These are phyloP conservation scores for Tenthredo scrophulariae DNA, from an alignment of 2,888 invertebrate species.

Conservation along the genomic window DNA sequence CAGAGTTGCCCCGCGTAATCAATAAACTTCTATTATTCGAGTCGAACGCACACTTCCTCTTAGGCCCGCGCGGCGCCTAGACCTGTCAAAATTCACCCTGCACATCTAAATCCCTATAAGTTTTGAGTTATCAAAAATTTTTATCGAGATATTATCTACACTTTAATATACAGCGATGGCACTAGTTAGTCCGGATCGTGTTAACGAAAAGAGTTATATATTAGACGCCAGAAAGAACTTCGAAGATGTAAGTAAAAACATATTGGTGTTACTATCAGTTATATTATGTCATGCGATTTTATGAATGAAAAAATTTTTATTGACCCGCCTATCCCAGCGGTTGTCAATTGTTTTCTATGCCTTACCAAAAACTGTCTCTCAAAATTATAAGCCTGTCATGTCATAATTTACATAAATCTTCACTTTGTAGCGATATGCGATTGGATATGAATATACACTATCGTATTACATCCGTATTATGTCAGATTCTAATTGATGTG, in stretches of 20 bases:
- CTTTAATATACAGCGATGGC: constrained; percentile 33
- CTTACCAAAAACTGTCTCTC: not conserved
- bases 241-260: constrained; percentile 71
- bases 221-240: constrained; percentile 72
- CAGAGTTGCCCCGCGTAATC: constrained; percentile 49
- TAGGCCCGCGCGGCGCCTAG: constrained; percentile 53
- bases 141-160: not conserved
- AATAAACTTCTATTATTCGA: constrained; percentile 53
- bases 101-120: not conserved
- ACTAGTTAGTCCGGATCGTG: constrained; percentile 48
- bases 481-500: not conserved
- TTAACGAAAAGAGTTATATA: constrained; percentile 75
- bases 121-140: constrained; percentile 11
- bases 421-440: not conserved
- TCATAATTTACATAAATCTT: not conserved
- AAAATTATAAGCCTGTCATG: constrained; percentile 3
- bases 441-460: not conserved
- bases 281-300: constrained; percentile 2
- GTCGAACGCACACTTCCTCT: constrained; percentile 50
- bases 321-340: not conserved
- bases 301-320: not conserved
- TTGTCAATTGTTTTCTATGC: not conserved
- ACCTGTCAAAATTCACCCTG: constrained; percentile 41
- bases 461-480: not conserved
- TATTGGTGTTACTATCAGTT: constrained; percentile 10